Percentiles rank a stretch among this genome's conserved stretches.
Conservation (phyloP, 2,888 invertebrate genomes). For the Dysmachus trigonus region DNA sequence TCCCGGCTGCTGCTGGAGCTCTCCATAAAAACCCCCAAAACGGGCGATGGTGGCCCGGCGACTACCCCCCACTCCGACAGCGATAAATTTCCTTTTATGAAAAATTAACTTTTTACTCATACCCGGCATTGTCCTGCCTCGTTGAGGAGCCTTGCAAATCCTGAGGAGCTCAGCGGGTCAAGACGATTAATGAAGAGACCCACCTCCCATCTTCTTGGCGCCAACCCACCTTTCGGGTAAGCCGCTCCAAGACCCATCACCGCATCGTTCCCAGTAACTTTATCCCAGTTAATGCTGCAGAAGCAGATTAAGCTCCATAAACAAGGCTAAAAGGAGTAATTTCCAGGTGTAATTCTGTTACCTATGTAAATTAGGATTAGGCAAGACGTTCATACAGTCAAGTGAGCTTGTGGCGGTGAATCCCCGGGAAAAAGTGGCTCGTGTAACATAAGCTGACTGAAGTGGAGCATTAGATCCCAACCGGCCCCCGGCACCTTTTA, state of each 20-base stretch:
- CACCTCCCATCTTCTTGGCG: background rate
- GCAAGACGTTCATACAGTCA: background rate
- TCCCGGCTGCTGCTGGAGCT: background rate
- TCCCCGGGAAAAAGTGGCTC: background rate
- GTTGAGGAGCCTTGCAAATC: background rate
- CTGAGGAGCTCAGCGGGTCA: background rate
- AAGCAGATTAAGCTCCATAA: conserved; percentile 7
- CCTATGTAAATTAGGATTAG: conserved; percentile 21
- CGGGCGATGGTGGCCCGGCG: background rate
- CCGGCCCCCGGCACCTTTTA: background rate
- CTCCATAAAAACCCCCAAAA: background rate
- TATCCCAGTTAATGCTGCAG: background rate
- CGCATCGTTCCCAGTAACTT: background rate
- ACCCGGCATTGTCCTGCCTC: background rate
- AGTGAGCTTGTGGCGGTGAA: background rate
- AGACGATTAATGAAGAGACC: background rate
- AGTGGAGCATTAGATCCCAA: background rate
- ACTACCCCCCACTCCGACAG: background rate
- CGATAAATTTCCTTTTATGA: background rate
- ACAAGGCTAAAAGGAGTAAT: conserved; percentile 20
- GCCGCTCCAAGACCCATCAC: background rate
- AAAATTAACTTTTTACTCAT: background rate
- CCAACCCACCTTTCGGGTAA: background rate
- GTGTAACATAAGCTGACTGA: background rate
- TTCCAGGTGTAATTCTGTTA: conserved; percentile 9